Base-by-base conservation (phyloP, 2,113 vertebrate genomes). In the Eolophus roseicapilla region DNA sequence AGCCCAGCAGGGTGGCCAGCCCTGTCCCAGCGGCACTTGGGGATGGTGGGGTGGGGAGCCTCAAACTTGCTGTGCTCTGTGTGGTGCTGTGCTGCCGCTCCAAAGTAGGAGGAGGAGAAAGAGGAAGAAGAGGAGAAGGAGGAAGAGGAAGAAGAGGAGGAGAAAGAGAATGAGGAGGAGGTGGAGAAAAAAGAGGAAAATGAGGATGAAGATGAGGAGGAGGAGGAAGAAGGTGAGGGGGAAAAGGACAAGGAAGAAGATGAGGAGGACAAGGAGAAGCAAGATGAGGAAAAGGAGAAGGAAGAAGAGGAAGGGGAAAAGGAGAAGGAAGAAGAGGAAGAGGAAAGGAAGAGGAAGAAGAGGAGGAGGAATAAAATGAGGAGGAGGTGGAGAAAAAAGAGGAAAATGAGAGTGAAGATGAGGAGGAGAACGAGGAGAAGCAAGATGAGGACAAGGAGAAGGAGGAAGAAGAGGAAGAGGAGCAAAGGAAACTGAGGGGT, bases 41-140 rank as follows among this genome's bases (percentile, higher is more conserved):
- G 52, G 53, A 50, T 15, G n/a, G 52, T 31, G 59, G 24, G 41
- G 57, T 20, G 47, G 60, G 23, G 62, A 62, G 49, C 27, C 15
- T 47, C 39, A 17, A n/a, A 82, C 0, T 6, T 33, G 55, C 29
- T 39, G 82, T 18, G 84, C 25, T 62, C 67, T 67, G 64, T 28
- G 41, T 13, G 41, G 41, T 41, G 86, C 63, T 87, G 74, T 41
- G 82, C 13, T 28, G 13, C 4, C 17, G 59, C 46, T 82, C 43
- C 55, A 16, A 6, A 9, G 0, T 4, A n/a, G 1, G 15, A 44
- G 2, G 4, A 59, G 3, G 10, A 50, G 5, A 4, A 33, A 9
- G 4, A 52, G 10, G 4, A 60, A 7, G 1, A 16, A 10, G 17
- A 12, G 1, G 5, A 71, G 10, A 16, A 69, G 3, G 7, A 55